phyloP scores from a whole-genome alignment of 2,113 vertebrate species.

The Centrocercus urophasianus region DNA sequence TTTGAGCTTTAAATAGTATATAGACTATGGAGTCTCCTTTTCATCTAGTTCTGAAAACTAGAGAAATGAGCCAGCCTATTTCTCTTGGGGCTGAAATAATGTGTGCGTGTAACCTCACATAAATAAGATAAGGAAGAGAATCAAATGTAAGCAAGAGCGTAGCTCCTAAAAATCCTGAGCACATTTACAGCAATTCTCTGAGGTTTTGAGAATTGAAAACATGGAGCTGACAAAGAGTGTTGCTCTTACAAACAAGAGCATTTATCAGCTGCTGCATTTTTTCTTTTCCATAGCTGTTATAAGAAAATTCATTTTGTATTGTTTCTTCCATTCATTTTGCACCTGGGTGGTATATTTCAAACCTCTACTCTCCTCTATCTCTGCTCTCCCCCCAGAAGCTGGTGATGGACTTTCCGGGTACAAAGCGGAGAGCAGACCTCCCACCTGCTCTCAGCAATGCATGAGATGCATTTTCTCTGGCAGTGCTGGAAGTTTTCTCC shows the following conservation, averaged over 20 bases:
- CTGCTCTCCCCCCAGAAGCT: background rate
- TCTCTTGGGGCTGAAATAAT: constrained; percentile 4
- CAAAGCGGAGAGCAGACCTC: background rate
- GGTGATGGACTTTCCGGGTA: background rate
- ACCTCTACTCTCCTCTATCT: background rate
- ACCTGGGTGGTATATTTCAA: background rate
- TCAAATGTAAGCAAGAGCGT: background rate
- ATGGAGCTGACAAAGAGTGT: background rate
- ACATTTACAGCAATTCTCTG: constrained; percentile 5
- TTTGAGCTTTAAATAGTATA: background rate
- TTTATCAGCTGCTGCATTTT: background rate
- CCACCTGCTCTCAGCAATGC: background rate
- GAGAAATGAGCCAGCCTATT: background rate
- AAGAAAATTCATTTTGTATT: background rate
- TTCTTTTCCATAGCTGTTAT: background rate
- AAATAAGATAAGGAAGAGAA: background rate
- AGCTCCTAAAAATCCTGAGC: background rate
- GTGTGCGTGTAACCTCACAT: background rate
- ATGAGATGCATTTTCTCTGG: background rate
- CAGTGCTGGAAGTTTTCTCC: background rate
- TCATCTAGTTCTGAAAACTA: constrained; percentile 2
- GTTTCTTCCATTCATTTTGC: background rate
- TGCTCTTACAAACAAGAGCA: background rate
- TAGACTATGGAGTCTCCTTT: background rate
- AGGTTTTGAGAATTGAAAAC: background rate